These are phyloP conservation scores for Helostoma temminkii DNA, from an alignment of 2,797 vertebrate genomes.

Conservation along the genomic window DNA sequence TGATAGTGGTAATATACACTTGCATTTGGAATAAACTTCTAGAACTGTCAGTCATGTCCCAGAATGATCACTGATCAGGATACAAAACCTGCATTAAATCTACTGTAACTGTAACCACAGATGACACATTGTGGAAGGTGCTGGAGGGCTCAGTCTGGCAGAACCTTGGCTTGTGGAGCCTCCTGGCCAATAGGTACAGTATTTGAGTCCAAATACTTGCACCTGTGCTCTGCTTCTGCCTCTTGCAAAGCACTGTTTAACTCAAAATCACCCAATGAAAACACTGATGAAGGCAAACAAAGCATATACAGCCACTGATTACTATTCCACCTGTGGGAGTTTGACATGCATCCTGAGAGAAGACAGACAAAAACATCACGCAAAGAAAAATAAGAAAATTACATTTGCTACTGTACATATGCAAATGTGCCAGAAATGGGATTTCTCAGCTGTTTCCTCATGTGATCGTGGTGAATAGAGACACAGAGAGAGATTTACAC, in stretches of 20 bases:
- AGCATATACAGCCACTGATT: not conserved
- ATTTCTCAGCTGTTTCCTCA: not conserved
- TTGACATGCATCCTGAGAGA: not conserved
- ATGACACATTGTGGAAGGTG: conserved; percentile 17
- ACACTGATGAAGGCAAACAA: conserved; percentile 6
- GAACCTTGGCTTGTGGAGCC: conserved; percentile 12
- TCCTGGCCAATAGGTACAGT: not conserved
- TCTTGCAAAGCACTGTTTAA: not conserved
- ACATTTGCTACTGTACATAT: not conserved
- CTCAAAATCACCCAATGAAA: not conserved
- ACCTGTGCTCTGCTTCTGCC: not conserved
- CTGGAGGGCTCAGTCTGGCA: conserved; percentile 6
- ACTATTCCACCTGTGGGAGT: not conserved
- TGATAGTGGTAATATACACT: not conserved
- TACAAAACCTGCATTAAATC: conserved; percentile 6
- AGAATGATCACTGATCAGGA: not conserved
- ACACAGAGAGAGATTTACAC: not conserved
- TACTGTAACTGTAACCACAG: conserved; percentile 11
- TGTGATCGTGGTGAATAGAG: not conserved
- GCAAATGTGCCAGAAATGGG: not conserved
- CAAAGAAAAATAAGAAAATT: not conserved
- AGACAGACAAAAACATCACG: not conserved
- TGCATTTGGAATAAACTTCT: not conserved
- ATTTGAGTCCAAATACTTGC: conserved; percentile 1
- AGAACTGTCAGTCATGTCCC: conserved; percentile 15